phyloP scores from a whole-genome alignment of 2,888 invertebrate genomes.

The Pristionchus mayeri region DNA sequence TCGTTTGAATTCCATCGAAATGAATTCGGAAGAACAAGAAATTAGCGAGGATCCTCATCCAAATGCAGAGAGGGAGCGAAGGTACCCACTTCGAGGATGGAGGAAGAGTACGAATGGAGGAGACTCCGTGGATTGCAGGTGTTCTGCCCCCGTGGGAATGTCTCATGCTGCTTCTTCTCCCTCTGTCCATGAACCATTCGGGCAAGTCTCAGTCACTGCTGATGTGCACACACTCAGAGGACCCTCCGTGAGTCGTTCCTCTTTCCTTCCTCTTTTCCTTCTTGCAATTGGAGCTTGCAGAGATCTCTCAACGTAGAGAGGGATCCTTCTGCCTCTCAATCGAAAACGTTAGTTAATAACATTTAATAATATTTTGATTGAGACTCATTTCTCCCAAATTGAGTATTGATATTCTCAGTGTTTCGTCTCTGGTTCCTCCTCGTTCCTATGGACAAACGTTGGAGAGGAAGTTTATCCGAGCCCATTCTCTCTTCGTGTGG shows the following conservation, averaged over 20 bases:
- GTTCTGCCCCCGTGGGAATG: slow-evolving; percentile 2
- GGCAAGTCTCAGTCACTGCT: slow-evolving; percentile 39
- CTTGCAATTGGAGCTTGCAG: background rate
- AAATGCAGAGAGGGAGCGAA: background rate
- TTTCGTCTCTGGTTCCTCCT: background rate
- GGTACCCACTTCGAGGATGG: background rate
- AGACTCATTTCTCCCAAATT: too few species aligned
- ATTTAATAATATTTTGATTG: too few species aligned
- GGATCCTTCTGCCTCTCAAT: too few species aligned
- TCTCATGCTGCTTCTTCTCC: slow-evolving; percentile 13
- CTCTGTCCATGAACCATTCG: slow-evolving; percentile 23
- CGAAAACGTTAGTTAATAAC: background rate
- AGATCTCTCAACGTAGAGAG: background rate
- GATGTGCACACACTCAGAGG: slow-evolving; percentile 24
- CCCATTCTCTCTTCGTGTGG: background rate
- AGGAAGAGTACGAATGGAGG: background rate
- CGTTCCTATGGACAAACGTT: slow-evolving; percentile 17
- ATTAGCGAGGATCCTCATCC: background rate
- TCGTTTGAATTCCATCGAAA: slow-evolving; percentile 41
- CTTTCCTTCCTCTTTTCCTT: background rate
- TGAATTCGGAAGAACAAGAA: slow-evolving; percentile 9
- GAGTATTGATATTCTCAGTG: too few species aligned
- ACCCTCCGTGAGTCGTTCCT: background rate
- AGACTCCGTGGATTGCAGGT: background rate
- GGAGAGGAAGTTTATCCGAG: slow-evolving; percentile 46